These are phyloP conservation scores for Oryctes rhinoceros DNA, from an alignment of 1,140 invertebrate species.

Conservation along the genomic window DNA sequence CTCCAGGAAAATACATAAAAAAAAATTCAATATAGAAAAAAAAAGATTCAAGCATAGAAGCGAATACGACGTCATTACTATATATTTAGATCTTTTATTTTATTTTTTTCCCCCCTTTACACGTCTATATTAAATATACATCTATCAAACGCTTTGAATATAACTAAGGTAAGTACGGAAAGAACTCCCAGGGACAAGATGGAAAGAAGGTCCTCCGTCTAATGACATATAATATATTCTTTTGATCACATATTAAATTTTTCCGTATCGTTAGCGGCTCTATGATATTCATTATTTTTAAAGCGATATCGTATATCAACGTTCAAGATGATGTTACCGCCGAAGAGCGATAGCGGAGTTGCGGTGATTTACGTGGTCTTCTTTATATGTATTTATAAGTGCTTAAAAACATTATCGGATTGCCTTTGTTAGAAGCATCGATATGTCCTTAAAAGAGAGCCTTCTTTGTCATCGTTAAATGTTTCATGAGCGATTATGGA, in stretches of 20 bases:
- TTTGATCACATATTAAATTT: slow-evolving; percentile 47
- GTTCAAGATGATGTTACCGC: slow-evolving; percentile 25
- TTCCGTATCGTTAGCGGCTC: slow-evolving; percentile 39
- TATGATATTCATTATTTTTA: slow-evolving; percentile 40
- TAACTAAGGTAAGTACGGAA: slow-evolving; percentile 1
- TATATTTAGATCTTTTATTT: too few relatives aligned
- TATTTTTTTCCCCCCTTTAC: too few relatives aligned
- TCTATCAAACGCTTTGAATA: neutral
- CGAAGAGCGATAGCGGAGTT: neutral
- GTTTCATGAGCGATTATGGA: too few relatives aligned
- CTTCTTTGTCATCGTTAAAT: too few relatives aligned
- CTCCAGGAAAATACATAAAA: too few relatives aligned
- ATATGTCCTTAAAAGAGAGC: too few relatives aligned
- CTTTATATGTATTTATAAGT: slow-evolving; percentile 1
- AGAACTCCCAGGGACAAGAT: neutral
- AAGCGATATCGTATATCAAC: slow-evolving; percentile 35
- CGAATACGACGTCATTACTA: too few relatives aligned
- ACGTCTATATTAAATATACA: slow-evolving; percentile 13
- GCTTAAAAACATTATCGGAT: slow-evolving; percentile 30
- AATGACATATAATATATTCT: slow-evolving; percentile 44
- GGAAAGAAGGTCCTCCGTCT: slow-evolving; percentile 1
- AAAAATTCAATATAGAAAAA: too few relatives aligned
- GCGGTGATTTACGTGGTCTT: neutral
- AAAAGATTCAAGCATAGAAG: too few relatives aligned
- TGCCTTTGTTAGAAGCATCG: neutral